Base-by-base conservation (phyloP, 1,140 invertebrate species). In the Neuroterus valhalla region DNA sequence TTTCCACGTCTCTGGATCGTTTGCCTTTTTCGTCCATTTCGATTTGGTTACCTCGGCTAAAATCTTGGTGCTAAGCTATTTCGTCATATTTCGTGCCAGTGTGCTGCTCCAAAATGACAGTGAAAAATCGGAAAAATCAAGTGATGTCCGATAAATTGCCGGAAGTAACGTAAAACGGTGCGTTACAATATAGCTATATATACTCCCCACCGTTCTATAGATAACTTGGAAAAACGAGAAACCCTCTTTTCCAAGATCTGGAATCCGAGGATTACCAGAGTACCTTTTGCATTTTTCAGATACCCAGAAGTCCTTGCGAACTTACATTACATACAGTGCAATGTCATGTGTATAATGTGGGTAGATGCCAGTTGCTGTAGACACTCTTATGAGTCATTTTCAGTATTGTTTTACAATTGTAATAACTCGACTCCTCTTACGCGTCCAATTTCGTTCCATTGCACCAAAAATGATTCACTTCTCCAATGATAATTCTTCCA, bases 101-200 rank as follows among this genome's bases (percentile, higher is more conserved):
- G 77, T 66, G 72, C 67, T 23, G 77, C 70, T 23, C 66, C 66
- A 71, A 72, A 75, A 69, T 86, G 86, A 86, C 86, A 86, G 83
- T 84, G 81, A 81, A 78, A 76, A 77, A 77, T 68, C 46, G 70
- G 67, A 46, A 76, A 74, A 81, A 78, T 79, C 78, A 76, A 74
- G 71, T 74, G 43, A 67, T 78, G 38, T n/a, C 71, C 46, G 74
- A 84, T 71, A 81, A 84, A 86, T 86, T 85, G 80, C 87, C 87
- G 88, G 86, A 88, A 89, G 83, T 86, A 88, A 86, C 83, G 87
- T 88, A 86, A 85, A 81, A 84, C 78, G 77, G 79, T 82, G 72
- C 70, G 66, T 76, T 78, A 81, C 62, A 72, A 77, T 62, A 74
- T 70, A 75, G 55, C 42, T 74, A 72, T 68, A 46, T 69, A 71